These are phyloP conservation scores for Mesoligia furuncula DNA, from an alignment of 2,888 invertebrate species.

Conservation along the genomic window DNA sequence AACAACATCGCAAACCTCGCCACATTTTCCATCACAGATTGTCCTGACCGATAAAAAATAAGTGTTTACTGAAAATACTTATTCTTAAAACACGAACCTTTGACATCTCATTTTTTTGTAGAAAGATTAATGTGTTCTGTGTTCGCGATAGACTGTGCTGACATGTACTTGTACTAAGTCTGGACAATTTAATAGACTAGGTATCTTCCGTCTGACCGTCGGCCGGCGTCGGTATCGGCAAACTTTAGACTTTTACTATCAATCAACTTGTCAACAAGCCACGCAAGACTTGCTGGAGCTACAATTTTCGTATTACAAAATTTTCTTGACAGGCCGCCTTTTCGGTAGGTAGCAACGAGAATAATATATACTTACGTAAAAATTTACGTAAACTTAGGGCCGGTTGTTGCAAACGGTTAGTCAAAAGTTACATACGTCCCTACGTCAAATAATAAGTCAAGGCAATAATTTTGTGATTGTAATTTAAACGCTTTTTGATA, in stretches of 20 bases:
- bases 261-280: slow-evolving; percentile 61
- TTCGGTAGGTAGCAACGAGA: background rate
- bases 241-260: slow-evolving; percentile 61
- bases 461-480: too few species aligned
- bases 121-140: slow-evolving; percentile 56
- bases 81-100: slow-evolving; percentile 35
- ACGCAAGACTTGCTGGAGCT: slow-evolving; percentile 45
- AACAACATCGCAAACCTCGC: background rate
- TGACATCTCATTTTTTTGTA: slow-evolving; percentile 58
- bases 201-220: slow-evolving; percentile 41
- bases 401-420: too few species aligned
- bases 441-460: too few species aligned
- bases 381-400: background rate
- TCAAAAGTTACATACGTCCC: too few species aligned
- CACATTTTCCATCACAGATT: slow-evolving; percentile 31
- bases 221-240: slow-evolving; percentile 26
- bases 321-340: slow-evolving; percentile 23
- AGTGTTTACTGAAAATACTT: slow-evolving; percentile 43
- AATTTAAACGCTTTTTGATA: too few species aligned
- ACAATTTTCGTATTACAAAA: slow-evolving; percentile 46
- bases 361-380: background rate
- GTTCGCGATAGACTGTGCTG: slow-evolving; percentile 21
- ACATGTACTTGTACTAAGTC: slow-evolving; percentile 32
- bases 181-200: slow-evolving; percentile 62
- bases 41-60: slow-evolving; percentile 40